Base-by-base conservation (phyloP, 2,113 vertebrate genomes). In the Dolichallabes microphthalmus region DNA sequence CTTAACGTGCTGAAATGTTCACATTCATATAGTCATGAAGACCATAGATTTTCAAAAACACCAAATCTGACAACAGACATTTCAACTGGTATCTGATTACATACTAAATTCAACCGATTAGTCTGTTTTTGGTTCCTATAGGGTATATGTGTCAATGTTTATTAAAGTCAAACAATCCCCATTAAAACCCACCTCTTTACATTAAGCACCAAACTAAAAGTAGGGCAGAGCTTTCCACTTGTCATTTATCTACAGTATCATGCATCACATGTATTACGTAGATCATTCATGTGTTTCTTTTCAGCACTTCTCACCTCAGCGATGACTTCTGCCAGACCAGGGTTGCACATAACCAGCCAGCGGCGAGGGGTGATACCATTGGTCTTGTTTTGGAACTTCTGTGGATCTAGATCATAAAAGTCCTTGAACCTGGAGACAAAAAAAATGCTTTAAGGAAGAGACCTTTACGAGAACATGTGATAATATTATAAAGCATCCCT, bases 331-430 rank as follows among this genome's bases (percentile, higher is more conserved):
- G 97, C 97, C 89, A 97, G 92, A 12, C 97, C 96, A 0, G 97
- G 95, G 90, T 98, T 98, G 89, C 96, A 97, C 92, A 98, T 94
- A 15, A 97, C 95, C 87, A 98, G 91, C 97, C 97, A 97, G 83
- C 97, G 97, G 25, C 97, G 95, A 2, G 97, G 97, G n/a, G 97
- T 98, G 90, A 98, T 98, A 75, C 97, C 97, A 1, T 98, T 98
- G 83, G 97, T 98, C 91, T 98, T 98, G 91, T 98, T 98, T 90
- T 98, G 97, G 91, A 98, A 98, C 88, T 98, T 98, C 22, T 95
- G 82, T 10, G 97, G 97, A 88, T 98, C 97, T 90, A 97, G 91
- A 85, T 98, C 96, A 13, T 96, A 97, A 93, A 98, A 98, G 92
- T 98, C 97, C 91, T 96, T 97, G 90, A 98, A 98, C 50, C 97